Percentiles rank a stretch among this genome's conserved stretches.
Conservation (phyloP, 2,888 invertebrate species). For the Poecilus cupreus region DNA sequence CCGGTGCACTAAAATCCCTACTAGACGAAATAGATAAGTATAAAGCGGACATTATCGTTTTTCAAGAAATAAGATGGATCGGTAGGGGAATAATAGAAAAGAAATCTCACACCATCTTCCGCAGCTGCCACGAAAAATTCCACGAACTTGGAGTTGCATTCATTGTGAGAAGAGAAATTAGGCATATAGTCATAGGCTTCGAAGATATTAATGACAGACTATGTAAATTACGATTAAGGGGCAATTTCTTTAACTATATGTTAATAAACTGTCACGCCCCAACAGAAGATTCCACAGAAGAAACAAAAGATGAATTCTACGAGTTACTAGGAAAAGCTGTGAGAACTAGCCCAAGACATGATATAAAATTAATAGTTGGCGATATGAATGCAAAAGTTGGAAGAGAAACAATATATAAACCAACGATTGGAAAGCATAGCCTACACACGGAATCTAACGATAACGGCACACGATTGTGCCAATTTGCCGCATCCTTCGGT, state of each 20-base stretch:
- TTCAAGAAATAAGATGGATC: constrained; percentile 17
- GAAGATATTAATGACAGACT: constrained; percentile 60
- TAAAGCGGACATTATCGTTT: not conserved
- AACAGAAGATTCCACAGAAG: constrained; percentile 61
- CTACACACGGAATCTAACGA: constrained; percentile 59
- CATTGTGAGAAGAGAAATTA: constrained; percentile 34
- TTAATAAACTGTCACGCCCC: constrained; percentile 62
- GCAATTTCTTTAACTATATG: constrained; percentile 59
- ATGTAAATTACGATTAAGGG: constrained; percentile 61
- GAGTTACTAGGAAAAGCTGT: not conserved
- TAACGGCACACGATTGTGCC: constrained; percentile 58
- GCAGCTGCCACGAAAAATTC: constrained; percentile 12
- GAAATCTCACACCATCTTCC: not conserved
- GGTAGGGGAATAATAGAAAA: not conserved
- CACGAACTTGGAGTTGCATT: not conserved
- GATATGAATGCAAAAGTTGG: constrained; percentile 63
- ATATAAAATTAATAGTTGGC: constrained; percentile 61
- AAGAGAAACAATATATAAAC: constrained; percentile 60
- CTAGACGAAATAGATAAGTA: not conserved
- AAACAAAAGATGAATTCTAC: constrained; percentile 61
- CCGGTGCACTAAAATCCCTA: not conserved
- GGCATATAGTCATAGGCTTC: constrained; percentile 48
- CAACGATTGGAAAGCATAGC: constrained; percentile 61
- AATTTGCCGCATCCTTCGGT: constrained; percentile 50
- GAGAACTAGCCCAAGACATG: constrained; percentile 49